Evolutionary conservation across 1,140 invertebrate genomes (phyloP), one percentile per base, ranked within the genome.

Genomic region (Zaprionus gabonicus): DNA sequence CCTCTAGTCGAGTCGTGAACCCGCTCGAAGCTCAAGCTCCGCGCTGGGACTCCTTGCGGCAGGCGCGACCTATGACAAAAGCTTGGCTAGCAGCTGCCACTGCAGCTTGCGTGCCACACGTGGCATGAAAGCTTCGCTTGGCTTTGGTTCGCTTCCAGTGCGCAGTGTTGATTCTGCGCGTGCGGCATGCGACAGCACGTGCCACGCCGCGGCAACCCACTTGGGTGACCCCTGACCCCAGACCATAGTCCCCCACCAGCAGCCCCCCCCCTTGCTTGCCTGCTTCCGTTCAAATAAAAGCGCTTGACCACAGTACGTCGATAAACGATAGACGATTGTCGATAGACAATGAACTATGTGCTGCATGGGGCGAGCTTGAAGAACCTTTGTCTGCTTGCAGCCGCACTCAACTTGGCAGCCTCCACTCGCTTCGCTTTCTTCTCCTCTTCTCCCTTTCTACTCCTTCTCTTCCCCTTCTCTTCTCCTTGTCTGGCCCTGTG

Each of bases 81-180:
- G 84, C 85, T 88, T 78, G 41, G 71, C 55, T 44, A 46, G 31
- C 9, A 31, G 31, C 31, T 10, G 31, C 31, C 0, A 9, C 31
- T 10, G 23, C 28, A 31, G 15, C 41, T 64, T 34, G 10, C 17
- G 20, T 46, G 84, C 81, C 84, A 87, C 84, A 85, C 36, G 46
- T 28, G 46, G 15, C 28, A 34, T 0, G 27, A 55, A 51, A 56
- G 53, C 25, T 56, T 56, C 31, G 31, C 31, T 34, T 34, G 9
- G 9, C 31, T 34, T 15, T n/a, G 53, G 20, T 13, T 1, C 28
- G 12, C 63, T 87, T 88, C 84, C 84, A 90, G 1, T 84, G 84
- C 84, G 84, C 84, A 84, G 44, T 90, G 84, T 84, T 88, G 85
- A 65, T 28, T 69, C 68, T 90, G 84, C 84, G 84, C 81, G 58